Evolutionary conservation across 2,113 vertebrate genomes (phyloP).

Genomic region (Gila orcuttii): DNA sequence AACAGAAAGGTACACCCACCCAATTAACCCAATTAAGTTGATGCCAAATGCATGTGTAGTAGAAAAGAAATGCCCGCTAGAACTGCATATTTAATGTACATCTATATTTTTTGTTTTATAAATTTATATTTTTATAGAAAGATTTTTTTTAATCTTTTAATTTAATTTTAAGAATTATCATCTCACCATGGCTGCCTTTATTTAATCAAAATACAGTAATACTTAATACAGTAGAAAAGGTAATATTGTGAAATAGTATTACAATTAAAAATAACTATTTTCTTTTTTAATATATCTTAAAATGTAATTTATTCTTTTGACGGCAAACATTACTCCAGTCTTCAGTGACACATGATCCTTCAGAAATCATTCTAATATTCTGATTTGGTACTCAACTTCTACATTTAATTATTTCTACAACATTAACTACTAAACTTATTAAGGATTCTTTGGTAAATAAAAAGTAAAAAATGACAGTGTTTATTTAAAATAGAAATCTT

Average conservation of each 20-base stretch:
- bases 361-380: background rate
- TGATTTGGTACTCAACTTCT: background rate
- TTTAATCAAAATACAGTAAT: background rate
- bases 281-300: background rate
- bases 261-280: background rate
- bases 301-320: background rate
- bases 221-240: background rate
- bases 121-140: background rate
- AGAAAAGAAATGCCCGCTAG: background rate
- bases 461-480: background rate
- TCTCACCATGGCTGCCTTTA: background rate
- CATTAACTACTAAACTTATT: background rate
- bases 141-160: background rate
- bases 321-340: background rate
- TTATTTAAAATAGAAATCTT: background rate
- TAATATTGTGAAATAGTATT: background rate
- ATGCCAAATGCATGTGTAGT: background rate
- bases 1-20: conserved; percentile 72
- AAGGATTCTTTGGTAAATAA: background rate
- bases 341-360: background rate
- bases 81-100: background rate
- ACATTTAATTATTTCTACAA: too few species aligned
- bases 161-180: background rate
- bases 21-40: background rate
- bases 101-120: background rate